Evolutionary conservation across 2,888 invertebrate genomes (phyloP).

Genomic region (Pristionchus maxplancki): DNA sequence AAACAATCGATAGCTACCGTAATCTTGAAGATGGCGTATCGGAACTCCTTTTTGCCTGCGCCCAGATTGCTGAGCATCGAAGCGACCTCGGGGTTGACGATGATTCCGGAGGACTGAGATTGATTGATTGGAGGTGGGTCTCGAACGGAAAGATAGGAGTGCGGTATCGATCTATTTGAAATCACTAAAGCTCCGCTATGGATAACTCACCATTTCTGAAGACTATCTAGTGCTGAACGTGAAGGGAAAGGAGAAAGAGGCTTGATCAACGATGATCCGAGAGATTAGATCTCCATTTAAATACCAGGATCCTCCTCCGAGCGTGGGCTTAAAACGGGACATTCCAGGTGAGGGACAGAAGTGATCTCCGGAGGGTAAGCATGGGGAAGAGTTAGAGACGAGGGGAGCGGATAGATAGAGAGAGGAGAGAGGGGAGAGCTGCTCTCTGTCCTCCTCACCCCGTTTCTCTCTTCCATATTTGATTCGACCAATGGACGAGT

Average conservation of each 20-base stretch:
- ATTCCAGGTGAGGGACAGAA: no score
- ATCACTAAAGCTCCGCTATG: no score
- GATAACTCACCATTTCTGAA: background rate
- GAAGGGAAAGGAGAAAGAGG: background rate
- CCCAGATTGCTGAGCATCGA: constrained; percentile 76
- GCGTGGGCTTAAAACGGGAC: no score
- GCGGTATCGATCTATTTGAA: background rate
- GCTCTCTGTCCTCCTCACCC: no score
- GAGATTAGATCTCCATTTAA: no score
- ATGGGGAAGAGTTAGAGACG: background rate
- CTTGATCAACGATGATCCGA: constrained; percentile 24
- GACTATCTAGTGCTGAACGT: background rate
- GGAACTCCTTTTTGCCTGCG: constrained; percentile 75
- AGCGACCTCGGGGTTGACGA: constrained; percentile 77
- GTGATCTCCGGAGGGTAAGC: no score
- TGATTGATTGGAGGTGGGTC: background rate
- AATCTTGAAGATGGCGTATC: constrained; percentile 77
- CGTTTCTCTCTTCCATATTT: no score
- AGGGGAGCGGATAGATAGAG: background rate
- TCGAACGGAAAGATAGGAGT: background rate
- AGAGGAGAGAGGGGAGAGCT: background rate
- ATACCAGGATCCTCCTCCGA: no score
- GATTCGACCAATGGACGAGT: no score
- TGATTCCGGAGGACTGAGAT: constrained; percentile 72
- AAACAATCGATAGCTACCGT: background rate